Evolutionary conservation across 2,113 vertebrate species (phyloP), one percentile per base, ranked within the genome.

Genomic region (Delphinus delphis): DNA sequence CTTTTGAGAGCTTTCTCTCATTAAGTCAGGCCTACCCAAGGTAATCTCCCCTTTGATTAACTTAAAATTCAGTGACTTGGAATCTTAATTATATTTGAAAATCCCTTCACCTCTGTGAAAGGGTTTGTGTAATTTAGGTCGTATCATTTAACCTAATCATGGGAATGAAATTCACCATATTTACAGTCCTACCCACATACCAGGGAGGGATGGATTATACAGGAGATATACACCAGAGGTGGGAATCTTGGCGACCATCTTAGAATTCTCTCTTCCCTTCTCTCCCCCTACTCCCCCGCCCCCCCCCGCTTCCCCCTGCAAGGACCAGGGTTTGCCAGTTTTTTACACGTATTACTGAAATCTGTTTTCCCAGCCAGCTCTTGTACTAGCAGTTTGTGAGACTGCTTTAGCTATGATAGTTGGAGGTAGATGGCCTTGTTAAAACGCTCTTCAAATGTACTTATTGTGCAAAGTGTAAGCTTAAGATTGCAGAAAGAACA

Each of bases 351-450:
- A 8, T 93, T 23, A 79, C 53, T 31, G 33, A 93, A 76, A 62
- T 73, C 77, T 84, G 14, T 93, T 97, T 70, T 71, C 21, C 23
- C 18, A 96, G n/a, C 67, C 38, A 90, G n/a, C 28, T 96, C 26
- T 87, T 87, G 23, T 47, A n/a, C 13, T 63, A 82, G 21, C 8
- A 77, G 67, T 80, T 55, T 55, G 50, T 80, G 36, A 47, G 25
- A 84, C 58, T 74, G 14, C 26, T 84, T 77, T 84, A 53, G 36
- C 5, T 62, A 41, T 89, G 55, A 50, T 71, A 63, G 77, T 92
- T 89, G 80, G 81, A 80, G 70, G 47, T 53, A 86, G 58, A 33
- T 93, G 9, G 10, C 14, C 74, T 89, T 85, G 63, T 65, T 84
- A 96, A 94, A 93, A 84, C 21, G 53, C 4, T 41, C 58, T 71